Evolutionary conservation across 2,113 vertebrate species (phyloP).

Genomic region (Phalacrocorax brasilianus): DNA sequence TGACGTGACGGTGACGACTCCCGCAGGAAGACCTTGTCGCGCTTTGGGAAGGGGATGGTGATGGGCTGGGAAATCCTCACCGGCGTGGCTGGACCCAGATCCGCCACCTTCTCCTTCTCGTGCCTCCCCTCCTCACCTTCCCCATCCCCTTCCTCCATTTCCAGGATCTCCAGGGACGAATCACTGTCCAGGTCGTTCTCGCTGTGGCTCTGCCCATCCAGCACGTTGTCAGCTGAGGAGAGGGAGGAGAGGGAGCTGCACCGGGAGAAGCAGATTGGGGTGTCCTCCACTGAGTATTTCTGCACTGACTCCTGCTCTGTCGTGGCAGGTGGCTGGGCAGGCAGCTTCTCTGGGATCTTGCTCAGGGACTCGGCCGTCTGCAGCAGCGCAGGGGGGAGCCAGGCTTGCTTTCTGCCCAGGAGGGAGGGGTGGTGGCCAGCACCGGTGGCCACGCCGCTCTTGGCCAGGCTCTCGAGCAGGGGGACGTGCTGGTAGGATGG

Average conservation of each 20-base stretch:
- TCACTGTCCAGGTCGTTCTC: conserved; percentile 83
- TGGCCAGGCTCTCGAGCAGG: conserved; percentile 77
- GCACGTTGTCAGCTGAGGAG: conserved; percentile 85
- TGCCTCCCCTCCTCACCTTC: conserved; percentile 40
- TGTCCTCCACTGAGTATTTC: conserved; percentile 89
- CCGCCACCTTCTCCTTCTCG: conserved; percentile 70
- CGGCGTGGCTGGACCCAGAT: accelerated
- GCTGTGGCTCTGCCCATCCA: conserved; percentile 85
- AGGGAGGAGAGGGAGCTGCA: conserved; percentile 95
- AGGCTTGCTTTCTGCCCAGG: conserved; percentile 79
- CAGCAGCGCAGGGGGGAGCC: conserved; percentile 71
- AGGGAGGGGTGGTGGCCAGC: neutral
- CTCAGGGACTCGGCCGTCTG: conserved; percentile 72
- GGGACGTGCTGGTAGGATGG: conserved; percentile 92
- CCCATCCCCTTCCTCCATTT: conserved; percentile 80
- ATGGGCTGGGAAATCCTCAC: conserved; percentile 73
- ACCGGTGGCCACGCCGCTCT: neutral
- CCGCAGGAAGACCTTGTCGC: conserved; percentile 76
- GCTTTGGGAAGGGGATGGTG: conserved; percentile 77
- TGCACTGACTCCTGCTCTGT: conserved; percentile 83
- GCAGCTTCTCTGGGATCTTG: conserved; percentile 81
- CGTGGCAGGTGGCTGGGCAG: conserved; percentile 57
- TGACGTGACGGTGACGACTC: conserved; percentile 72
- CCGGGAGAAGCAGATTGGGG: conserved; percentile 90
- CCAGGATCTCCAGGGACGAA: conserved; percentile 89